Percentiles rank a stretch among this genome's conserved stretches.
Conservation (phyloP, 2,888 invertebrate species). For the Deroplatys truncata region DNA sequence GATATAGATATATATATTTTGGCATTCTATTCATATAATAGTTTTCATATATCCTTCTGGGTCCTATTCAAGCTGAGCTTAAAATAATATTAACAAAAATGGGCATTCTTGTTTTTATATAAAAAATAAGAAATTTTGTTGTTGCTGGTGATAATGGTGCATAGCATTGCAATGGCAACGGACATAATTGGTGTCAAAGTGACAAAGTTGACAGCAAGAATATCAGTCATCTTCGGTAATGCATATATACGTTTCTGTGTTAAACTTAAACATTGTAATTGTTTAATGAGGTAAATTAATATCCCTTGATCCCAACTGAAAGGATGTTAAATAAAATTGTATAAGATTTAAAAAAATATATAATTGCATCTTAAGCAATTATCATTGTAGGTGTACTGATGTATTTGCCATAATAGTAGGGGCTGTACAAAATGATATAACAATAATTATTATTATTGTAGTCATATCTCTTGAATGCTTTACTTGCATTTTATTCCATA, state of each 20-base stretch:
- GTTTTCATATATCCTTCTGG: neutral
- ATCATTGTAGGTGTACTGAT: slow-evolving; percentile 7
- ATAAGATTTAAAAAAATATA: neutral
- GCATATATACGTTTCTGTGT: neutral
- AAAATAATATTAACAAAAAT: neutral
- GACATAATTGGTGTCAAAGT: neutral
- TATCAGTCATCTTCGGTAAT: neutral
- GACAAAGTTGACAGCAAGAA: neutral
- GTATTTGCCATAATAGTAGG: neutral
- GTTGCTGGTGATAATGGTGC: neutral
- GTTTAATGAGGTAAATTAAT: slow-evolving; percentile 1
- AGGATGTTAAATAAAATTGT: neutral
- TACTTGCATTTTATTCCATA: neutral
- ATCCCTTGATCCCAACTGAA: neutral
- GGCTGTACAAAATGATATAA: neutral
- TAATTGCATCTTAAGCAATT: neutral
- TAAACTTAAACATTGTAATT: slow-evolving; percentile 6
- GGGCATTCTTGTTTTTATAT: neutral
- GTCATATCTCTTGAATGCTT: neutral
- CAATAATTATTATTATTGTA: neutral
- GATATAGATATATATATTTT: neutral
- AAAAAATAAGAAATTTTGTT: neutral
- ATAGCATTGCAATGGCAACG: neutral
- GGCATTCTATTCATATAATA: neutral
- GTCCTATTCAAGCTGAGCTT: neutral